Evolutionary conservation across 1,140 invertebrate genomes (phyloP).

Genomic region (Drosophila lacteicornis): DNA sequence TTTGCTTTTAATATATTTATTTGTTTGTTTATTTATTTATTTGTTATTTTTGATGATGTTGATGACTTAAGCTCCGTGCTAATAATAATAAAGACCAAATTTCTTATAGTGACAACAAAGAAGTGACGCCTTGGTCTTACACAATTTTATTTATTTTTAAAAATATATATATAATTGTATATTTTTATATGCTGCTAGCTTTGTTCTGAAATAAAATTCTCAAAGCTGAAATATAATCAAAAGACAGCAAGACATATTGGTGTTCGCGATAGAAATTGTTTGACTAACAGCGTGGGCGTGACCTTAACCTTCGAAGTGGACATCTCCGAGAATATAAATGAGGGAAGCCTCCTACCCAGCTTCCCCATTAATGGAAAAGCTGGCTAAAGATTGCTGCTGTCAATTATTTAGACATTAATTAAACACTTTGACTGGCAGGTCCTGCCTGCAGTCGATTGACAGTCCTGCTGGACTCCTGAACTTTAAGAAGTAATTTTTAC

Average conservation of each 20-base stretch:
- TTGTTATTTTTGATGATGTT: no score
- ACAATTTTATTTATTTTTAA: not conserved
- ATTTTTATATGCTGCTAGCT: constrained; percentile 15
- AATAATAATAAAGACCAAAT: not conserved
- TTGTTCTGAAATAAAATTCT: constrained; percentile 29
- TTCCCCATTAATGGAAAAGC: constrained; percentile 28
- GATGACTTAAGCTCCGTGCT: not conserved
- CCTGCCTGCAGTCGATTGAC: constrained; percentile 51
- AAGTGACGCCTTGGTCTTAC: constrained; percentile 8
- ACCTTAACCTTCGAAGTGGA: constrained; percentile 48
- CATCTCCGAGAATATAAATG: constrained; percentile 21
- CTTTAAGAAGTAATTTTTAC: constrained; percentile 6
- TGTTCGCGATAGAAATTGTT: constrained; percentile 18
- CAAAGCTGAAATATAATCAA: constrained; percentile 18
- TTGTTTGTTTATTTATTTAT: not conserved
- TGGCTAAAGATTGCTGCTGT: constrained; percentile 48
- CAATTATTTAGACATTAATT: constrained; percentile 75
- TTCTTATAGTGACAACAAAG: not conserved
- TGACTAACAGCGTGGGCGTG: constrained; percentile 28
- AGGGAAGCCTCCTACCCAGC: not conserved
- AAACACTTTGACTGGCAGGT: constrained; percentile 54
- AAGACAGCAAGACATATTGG: constrained; percentile 15
- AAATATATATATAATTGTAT: not conserved
- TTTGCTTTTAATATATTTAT: not conserved
- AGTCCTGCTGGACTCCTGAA: constrained; percentile 20